Conservation (phyloP, 2,888 invertebrate genomes). For the Pimpla rufipes region DNA sequence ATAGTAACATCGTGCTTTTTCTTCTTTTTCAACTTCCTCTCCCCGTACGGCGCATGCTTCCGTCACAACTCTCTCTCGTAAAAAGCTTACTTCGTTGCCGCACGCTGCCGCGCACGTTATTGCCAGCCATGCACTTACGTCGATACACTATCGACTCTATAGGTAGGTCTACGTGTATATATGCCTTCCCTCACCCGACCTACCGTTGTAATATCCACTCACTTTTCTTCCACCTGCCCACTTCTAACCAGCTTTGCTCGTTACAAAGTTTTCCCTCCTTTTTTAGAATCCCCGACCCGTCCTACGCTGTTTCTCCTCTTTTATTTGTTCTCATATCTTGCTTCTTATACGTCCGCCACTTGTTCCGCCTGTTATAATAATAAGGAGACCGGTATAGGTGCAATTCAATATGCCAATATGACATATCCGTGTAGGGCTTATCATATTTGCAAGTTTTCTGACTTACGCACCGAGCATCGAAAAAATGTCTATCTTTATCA, state of each 20-base stretch:
- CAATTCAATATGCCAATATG: not conserved
- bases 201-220: slow-evolving; percentile 64
- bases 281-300: slow-evolving; percentile 22
- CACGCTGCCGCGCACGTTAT: slow-evolving; percentile 58
- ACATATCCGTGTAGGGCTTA: too few species aligned
- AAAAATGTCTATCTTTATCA: too few species aligned
- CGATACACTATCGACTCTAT: slow-evolving; percentile 63
- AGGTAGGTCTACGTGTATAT: slow-evolving; percentile 52
- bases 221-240: slow-evolving; percentile 44
- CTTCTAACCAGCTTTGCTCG: slow-evolving; percentile 34
- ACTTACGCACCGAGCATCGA: too few species aligned
- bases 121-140: slow-evolving; percentile 66
- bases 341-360: slow-evolving; percentile 37
- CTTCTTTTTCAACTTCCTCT: slow-evolving; percentile 27
- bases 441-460: too few species aligned
- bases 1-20: slow-evolving; percentile 11
- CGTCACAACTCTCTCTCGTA: slow-evolving; percentile 57
- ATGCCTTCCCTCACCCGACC: slow-evolving; percentile 62
- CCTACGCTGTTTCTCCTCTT: slow-evolving; percentile 7
- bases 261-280: slow-evolving; percentile 24
- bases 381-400: not conserved
- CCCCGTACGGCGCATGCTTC: slow-evolving; percentile 11
- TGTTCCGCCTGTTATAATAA: slow-evolving; percentile 17
- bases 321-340: slow-evolving; percentile 32
- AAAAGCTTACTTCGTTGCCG: slow-evolving; percentile 67